Evolutionary conservation across 2,888 invertebrate species (phyloP), one percentile per base, ranked within the genome.

Genomic region (Spisula solida): DNA sequence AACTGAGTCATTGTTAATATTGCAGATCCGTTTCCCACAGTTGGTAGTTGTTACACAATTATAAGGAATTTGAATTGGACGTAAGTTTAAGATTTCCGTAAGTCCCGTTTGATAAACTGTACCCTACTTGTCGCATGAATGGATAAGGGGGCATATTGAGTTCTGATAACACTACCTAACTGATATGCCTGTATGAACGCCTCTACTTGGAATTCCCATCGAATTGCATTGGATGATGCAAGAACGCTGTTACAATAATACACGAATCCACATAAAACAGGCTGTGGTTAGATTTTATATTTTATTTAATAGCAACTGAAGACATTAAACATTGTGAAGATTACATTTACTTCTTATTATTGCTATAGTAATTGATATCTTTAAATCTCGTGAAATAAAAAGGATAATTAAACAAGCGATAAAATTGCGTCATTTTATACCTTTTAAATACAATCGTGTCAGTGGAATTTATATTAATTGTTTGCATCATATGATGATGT

Each of bases 331-430:
- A 10, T 66, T 66, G 20, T 66, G 4, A 10, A n/a, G 60, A 66
- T 66, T 25, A 66, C 6, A 25, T 66, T 10, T n/a, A n/a, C 25
- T 66, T 66, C 10, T 25, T 10, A 1, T 25, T 10, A 66, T 25
- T 25, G 25, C 60, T 6, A 66, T 5, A 25, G 25, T 66, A 25
- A 66, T 25, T 66, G n/a, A 66, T 66, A 66, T 66, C 6, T 66
- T 66, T 66, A 25, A 66, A 66, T n/a, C 60, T n/a, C 25, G 60
- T n/a, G n/a, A 66, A 66, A 66, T 66, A 66, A 66, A 66, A 66
- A 10, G 60, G 10, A 66, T n/a, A 66, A 25, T 66, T 66, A 66
- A 66, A 66, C 25, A n/a, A 0, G 60, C 25, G 25, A 66, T 66
- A 66, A 66, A 66, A 25, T 66, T 66, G 60, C 60, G 60, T 25